Base-by-base conservation (phyloP, 2,797 vertebrate species). In the Gadopsis marmoratus region DNA sequence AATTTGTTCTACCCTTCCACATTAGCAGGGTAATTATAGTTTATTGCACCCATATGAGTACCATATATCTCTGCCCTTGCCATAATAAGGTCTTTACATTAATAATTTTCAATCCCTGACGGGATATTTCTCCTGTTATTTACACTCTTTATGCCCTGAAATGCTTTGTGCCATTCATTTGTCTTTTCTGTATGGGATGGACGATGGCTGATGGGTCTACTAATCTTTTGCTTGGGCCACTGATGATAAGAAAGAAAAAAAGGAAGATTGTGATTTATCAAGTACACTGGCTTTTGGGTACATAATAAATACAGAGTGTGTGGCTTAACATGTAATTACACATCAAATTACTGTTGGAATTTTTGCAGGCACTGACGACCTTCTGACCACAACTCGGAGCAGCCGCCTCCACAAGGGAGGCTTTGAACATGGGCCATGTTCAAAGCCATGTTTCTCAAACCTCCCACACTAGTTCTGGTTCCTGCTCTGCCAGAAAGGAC, bases 51-150 rank as follows among this genome's bases (percentile, higher is more conserved):
- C 45, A 69, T 71, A 64, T 50, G 63, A 79, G 41, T 48, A 47
- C 31, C 5, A 12, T 26, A 12, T 26, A 55, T 72, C 56, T 43
- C 17, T 78, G 76, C 48, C 64, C 75, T 82, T 77, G 55, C 54
- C 62, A 83, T 83, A 76, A 85, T 80, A 47, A 77, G 77, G 58
- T 56, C 39, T 79, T 81, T 74, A 62, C 62, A 83, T 80, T 66
- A 79, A 78, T 85, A 68, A 85, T 83, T 66, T 64, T 62, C 53
- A 59, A 33, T 53, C 48, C 76, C 43, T 70, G 59, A 75, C 70
- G 79, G 69, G 29, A 70, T 55, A 45, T 74, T 71, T 82, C 51
- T 76, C 39, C 37, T 63, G 60, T 83, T 83, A 84, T 78, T 81
- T 86, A 83, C 64, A 78, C 48, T 47, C 11, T 3, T 72, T 74